Base-by-base conservation (phyloP, 1,140 invertebrate genomes). In the Metopolophium dirhodum region DNA sequence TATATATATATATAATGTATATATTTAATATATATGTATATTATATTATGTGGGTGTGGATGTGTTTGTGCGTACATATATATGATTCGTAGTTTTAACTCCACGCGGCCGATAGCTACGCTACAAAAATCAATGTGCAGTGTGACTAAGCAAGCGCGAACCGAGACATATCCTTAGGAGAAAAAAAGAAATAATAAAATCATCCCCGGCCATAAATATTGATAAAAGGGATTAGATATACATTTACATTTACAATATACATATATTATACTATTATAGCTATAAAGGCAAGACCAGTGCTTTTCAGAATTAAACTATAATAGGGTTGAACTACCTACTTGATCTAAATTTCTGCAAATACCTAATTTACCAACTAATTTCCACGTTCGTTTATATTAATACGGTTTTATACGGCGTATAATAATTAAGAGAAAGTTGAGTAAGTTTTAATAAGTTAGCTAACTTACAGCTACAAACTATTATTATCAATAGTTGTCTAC, bases 101-200 rank as follows among this genome's bases (percentile, higher is more conserved):
- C 86, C 14, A 30, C 35, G 37, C 83, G 87, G 87, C n/a, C 87
- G 87, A 54, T 37, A 51, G 87, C n/a, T 89, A 37, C 49, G 35
- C 30, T 54, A 23, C 87, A 89, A 89, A 89, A 89, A 89, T 89
- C 87, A 37, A 89, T 89, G 87, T 89, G 87, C 87, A 51, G 47
- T 51, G 35, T 54, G 87, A 54, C 49, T 89, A 54, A 89, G 87
- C 87, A 49, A 87, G 30, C 83, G 83, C 83, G 37, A 85, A 85
- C 83, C 37, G 83, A 85, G 82, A 85, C 41, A 85, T 85, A 45
- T 85, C 83, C 83, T 85, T 85, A 4, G 41, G 41, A 41, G 26
- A 47, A 86, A 83, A 77, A 83, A 37, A 41, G 85, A 47, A 26
- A 85, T 41, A 85, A 85, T 41, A 41, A 26, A 85, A 85, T 85